A percentile compares a stretch with the other conserved stretches of the same genome.
Evolutionary conservation across 2,797 vertebrate species (phyloP).

Genomic region (Karalla daura): DNA sequence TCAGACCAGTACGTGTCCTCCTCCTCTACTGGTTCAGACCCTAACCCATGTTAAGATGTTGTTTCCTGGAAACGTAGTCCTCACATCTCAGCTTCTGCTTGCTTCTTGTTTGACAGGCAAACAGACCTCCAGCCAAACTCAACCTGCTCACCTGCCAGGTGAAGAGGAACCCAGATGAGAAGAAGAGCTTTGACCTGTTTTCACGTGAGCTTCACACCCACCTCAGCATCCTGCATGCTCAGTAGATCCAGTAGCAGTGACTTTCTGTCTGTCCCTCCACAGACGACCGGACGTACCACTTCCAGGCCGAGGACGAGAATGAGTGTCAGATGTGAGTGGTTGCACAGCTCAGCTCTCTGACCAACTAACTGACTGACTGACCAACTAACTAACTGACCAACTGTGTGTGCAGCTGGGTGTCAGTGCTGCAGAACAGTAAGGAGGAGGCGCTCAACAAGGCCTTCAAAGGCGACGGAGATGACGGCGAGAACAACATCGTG

Average conservation of each 20-base stretch:
- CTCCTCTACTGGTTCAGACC: too few species aligned
- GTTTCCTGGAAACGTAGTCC: too few species aligned
- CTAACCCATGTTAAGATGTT: too few species aligned
- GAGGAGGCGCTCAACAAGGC: constrained; percentile 86
- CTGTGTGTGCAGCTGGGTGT: constrained; percentile 61
- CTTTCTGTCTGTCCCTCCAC: constrained; percentile 18
- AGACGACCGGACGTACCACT: constrained; percentile 97
- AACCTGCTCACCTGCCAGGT: constrained; percentile 98
- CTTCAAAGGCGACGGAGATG: constrained; percentile 92
- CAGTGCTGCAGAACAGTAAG: constrained; percentile 71
- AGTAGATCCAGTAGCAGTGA: too few species aligned
- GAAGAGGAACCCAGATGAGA: constrained; percentile 95
- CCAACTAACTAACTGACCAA: neutral
- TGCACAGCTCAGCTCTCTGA: too few species aligned
- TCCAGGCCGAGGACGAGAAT: constrained; percentile 93
- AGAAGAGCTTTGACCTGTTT: constrained; percentile 97
- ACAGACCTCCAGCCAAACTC: constrained; percentile 93
- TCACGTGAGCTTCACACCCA: constrained; percentile 86
- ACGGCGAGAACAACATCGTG: constrained; percentile 94
- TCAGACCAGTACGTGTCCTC: too few species aligned
- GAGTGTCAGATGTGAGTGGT: constrained; percentile 96
- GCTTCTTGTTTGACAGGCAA: constrained; percentile 80
- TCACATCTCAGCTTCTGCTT: neutral
- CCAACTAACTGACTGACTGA: neutral
- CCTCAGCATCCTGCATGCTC: neutral